These are phyloP conservation scores for Nematopogon swammerdamellus DNA, from an alignment of 2,888 invertebrate species.

Conservation along the genomic window DNA sequence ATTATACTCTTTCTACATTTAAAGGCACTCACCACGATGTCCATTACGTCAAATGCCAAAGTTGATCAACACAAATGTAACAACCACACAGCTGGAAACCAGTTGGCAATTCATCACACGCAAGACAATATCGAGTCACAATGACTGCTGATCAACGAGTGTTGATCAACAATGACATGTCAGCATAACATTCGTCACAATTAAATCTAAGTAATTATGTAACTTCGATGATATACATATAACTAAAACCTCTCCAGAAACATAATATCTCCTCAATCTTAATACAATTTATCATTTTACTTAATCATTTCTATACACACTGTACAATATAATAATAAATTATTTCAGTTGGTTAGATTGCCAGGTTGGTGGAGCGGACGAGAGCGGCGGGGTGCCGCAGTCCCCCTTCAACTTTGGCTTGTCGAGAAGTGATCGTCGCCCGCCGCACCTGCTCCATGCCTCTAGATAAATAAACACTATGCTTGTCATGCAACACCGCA, in stretches of 20 bases:
- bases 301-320: neutral
- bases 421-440: no score
- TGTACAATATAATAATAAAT: neutral
- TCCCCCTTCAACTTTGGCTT: no score
- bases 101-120: no score
- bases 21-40: conserved; percentile 56
- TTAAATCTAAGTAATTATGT: neutral
- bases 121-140: no score
- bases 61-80: neutral
- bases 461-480: no score
- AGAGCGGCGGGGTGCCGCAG: neutral
- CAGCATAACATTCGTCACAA: neutral
- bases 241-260: neutral
- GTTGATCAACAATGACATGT: neutral
- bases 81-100: neutral
- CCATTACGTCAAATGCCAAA: conserved; percentile 18
- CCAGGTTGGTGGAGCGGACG: neutral
- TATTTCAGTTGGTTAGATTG: neutral
- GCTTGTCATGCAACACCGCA: no score
- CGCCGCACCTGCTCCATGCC: no score
- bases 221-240: neutral
- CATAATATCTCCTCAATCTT: neutral
- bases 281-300: neutral
- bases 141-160: neutral
- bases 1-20: conserved; percentile 38